A percentile compares a stretch with the other conserved stretches of the same genome.
Evolutionary conservation across 2,888 invertebrate genomes (phyloP).

Genomic region (Urechis unicinctus): DNA sequence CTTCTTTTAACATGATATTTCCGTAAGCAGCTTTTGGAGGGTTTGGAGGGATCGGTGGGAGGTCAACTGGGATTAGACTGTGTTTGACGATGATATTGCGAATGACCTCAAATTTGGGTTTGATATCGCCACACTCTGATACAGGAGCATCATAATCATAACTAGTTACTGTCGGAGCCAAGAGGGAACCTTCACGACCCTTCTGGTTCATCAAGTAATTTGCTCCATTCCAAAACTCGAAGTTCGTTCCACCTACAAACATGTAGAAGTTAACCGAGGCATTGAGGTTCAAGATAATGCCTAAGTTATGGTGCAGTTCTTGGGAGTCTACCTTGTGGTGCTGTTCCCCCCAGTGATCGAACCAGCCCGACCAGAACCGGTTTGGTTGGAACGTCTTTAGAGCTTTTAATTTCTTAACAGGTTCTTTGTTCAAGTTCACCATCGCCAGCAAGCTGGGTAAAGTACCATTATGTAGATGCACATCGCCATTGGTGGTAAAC

Average conservation of each 20-base stretch:
- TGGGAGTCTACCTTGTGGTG: conserved; percentile 9
- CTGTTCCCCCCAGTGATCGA: conserved; percentile 22
- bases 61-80: background rate
- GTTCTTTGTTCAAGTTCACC: conserved; percentile 14
- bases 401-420: conserved; percentile 2
- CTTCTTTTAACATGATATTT: background rate
- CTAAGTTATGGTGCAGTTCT: conserved; percentile 8
- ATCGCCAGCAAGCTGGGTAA: conserved; percentile 14
- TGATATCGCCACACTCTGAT: conserved; percentile 14
- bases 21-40: conserved; percentile 6
- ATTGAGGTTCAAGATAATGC: conserved; percentile 4
- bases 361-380: conserved; percentile 22
- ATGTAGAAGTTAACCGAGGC: conserved; percentile 24
- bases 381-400: conserved; percentile 14
- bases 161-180: conserved; percentile 15
- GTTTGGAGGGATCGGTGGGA: conserved; percentile 2
- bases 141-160: conserved; percentile 21
- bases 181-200: background rate
- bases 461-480: conserved; percentile 7
- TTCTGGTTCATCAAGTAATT: conserved; percentile 2
- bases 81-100: conserved; percentile 7
- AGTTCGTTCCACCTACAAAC: conserved; percentile 23
- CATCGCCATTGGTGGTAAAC: conserved; percentile 19
- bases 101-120: conserved; percentile 10
- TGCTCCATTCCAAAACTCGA: conserved; percentile 21